These are phyloP conservation scores for Alviniconcha marisindica DNA, from an alignment of 1,140 invertebrate species.

Conservation along the genomic window DNA sequence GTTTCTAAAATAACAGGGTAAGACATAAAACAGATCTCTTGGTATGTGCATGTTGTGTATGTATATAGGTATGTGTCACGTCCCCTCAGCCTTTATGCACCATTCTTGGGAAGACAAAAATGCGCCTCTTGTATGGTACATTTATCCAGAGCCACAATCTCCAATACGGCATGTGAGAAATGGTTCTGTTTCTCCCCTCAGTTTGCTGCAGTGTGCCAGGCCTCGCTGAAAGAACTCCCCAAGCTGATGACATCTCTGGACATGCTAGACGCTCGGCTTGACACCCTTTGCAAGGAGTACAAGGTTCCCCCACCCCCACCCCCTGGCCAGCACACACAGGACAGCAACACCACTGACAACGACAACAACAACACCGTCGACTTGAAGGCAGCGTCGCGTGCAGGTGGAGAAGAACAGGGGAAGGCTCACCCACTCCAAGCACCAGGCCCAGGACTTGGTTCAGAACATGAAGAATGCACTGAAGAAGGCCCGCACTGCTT, in stretches of 20 bases:
- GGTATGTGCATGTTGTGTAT: no score
- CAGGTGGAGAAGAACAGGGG: slow-evolving; percentile 60
- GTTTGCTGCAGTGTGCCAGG: slow-evolving; percentile 61
- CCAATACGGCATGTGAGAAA: no score
- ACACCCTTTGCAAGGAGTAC: slow-evolving; percentile 54
- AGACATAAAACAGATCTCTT: no score
- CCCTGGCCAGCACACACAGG: slow-evolving; percentile 26
- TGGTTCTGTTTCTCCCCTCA: slow-evolving; percentile 35
- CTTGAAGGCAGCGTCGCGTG: slow-evolving; percentile 41
- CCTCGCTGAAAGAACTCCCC: slow-evolving; percentile 60
- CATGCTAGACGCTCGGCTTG: slow-evolving; percentile 50
- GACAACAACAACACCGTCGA: slow-evolving; percentile 44
- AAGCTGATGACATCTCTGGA: slow-evolving; percentile 49
- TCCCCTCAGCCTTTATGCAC: no score
- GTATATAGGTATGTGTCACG: no score
- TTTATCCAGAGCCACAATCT: no score
- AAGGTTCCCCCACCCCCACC: slow-evolving; percentile 36
- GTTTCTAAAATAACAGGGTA: no score
- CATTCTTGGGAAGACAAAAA: no score
- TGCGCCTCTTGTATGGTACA: no score
- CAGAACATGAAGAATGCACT: slow-evolving; percentile 37
- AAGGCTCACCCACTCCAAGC: slow-evolving; percentile 54
- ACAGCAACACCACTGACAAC: neutral
- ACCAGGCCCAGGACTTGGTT: slow-evolving; percentile 39
- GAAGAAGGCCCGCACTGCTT: slow-evolving; percentile 44